Evolutionary conservation across 2,888 invertebrate species (phyloP).

Genomic region (Ophion slaviceki): DNA sequence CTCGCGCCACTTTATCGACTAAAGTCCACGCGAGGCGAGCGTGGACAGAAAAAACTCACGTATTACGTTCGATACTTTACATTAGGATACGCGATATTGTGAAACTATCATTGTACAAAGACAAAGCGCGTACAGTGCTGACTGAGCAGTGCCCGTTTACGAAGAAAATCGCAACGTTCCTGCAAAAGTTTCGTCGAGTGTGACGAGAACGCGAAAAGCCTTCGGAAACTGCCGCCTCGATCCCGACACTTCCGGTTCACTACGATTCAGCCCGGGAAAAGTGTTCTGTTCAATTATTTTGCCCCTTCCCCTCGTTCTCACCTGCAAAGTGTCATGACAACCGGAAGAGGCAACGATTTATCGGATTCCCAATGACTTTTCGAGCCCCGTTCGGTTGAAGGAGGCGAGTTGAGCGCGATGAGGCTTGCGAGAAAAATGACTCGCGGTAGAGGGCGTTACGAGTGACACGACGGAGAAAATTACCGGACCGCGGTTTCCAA

Average conservation of each 20-base stretch:
- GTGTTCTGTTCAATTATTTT: background rate
- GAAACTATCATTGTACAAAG: background rate
- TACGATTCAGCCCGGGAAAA: background rate
- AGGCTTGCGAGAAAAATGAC: background rate
- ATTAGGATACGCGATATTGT: constrained; percentile 3
- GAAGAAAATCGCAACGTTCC: too few species aligned
- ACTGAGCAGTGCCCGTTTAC: background rate
- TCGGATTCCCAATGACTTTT: background rate
- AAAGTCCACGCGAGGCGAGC: background rate
- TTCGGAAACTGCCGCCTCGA: background rate
- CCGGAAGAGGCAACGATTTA: background rate
- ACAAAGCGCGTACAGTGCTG: background rate
- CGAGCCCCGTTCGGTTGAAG: background rate
- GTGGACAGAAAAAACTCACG: constrained; percentile 5
- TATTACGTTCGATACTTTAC: constrained; percentile 31
- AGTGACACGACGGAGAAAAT: background rate
- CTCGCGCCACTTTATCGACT: background rate
- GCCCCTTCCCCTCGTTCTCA: background rate
- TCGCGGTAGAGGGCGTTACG: background rate
- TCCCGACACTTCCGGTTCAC: background rate
- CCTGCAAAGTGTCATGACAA: background rate
- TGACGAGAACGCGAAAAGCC: background rate
- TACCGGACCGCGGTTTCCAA: constrained; percentile 2
- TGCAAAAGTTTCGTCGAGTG: background rate
- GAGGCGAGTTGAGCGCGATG: background rate